Conservation (phyloP, 2,113 vertebrate genomes). For the Parotia lawesii region DNA sequence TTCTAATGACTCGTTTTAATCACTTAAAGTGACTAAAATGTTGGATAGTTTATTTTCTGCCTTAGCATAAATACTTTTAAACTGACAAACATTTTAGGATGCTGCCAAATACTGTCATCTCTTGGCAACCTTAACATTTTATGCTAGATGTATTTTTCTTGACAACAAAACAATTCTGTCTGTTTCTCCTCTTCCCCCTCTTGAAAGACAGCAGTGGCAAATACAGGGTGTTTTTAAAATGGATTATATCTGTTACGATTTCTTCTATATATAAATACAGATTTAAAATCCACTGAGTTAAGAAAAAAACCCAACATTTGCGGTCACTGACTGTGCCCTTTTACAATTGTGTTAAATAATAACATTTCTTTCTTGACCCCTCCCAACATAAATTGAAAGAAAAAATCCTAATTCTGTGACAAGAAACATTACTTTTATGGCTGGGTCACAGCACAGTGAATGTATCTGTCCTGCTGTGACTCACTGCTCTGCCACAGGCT, state of each 20-base stretch:
- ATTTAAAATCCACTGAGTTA: not conserved
- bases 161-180: slow-evolving; percentile 73
- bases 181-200: slow-evolving; percentile 43
- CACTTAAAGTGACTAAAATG: slow-evolving; percentile 71
- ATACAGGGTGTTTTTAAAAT: slow-evolving; percentile 53
- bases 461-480: not conserved
- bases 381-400: not conserved
- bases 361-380: slow-evolving; percentile 27
- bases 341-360: slow-evolving; percentile 18
- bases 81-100: slow-evolving; percentile 89
- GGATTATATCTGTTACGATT: slow-evolving; percentile 32
- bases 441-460: not conserved
- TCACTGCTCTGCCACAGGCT: slow-evolving; percentile 15
- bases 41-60: slow-evolving; percentile 85
- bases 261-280: slow-evolving; percentile 45
- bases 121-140: slow-evolving; percentile 76
- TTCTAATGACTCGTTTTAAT: slow-evolving; percentile 68
- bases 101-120: slow-evolving; percentile 88
- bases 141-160: slow-evolving; percentile 77
- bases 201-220: slow-evolving; percentile 61
- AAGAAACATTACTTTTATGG: slow-evolving; percentile 22
- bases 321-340: not conserved
- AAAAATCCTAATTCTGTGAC: not conserved
- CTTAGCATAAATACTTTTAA: slow-evolving; percentile 91
- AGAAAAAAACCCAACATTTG: not conserved